phyloP scores from a whole-genome alignment of 2,888 invertebrate genomes.

The Diploptera punctata region DNA sequence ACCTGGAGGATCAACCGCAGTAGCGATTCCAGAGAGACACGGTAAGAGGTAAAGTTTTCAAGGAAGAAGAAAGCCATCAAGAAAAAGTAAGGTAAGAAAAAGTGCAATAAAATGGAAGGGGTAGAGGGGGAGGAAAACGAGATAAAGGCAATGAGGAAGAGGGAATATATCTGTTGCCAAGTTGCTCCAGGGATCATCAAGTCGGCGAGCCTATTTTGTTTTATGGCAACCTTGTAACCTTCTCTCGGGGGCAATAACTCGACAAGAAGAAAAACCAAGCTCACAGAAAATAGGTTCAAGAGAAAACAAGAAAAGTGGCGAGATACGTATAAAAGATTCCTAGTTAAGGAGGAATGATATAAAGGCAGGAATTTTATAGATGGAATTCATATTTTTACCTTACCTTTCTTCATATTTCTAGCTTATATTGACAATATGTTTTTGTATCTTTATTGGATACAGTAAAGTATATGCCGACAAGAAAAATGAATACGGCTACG shows the following conservation, averaged over 20 bases:
- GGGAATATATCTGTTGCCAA: constrained; percentile 11
- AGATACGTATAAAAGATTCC: constrained; percentile 2
- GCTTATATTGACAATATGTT: background rate
- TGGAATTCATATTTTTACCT: constrained; percentile 8
- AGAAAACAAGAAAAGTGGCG: background rate
- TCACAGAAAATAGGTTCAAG: constrained; percentile 11
- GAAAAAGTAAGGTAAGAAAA: background rate
- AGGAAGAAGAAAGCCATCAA: background rate
- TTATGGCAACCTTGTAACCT: constrained; percentile 19
- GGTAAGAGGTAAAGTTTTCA: background rate
- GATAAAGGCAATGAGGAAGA: constrained; percentile 2
- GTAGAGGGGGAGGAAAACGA: background rate
- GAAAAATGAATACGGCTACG: too few species aligned
- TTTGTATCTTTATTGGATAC: too few species aligned
- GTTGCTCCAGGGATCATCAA: constrained; percentile 26
- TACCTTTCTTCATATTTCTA: background rate
- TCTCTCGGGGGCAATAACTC: constrained; percentile 21
- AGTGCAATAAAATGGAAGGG: background rate
- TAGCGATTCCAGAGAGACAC: too few species aligned
- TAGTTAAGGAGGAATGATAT: constrained; percentile 10
- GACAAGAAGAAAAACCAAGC: constrained; percentile 6
- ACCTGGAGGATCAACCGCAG: too few species aligned
- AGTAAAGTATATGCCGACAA: too few species aligned
- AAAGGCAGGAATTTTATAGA: background rate
- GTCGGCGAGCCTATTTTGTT: constrained; percentile 29